A percentile compares a stretch with the other conserved stretches of the same genome.
Evolutionary conservation across 2,888 invertebrate species (phyloP).

Genomic region (Ornithoptera priamus): DNA sequence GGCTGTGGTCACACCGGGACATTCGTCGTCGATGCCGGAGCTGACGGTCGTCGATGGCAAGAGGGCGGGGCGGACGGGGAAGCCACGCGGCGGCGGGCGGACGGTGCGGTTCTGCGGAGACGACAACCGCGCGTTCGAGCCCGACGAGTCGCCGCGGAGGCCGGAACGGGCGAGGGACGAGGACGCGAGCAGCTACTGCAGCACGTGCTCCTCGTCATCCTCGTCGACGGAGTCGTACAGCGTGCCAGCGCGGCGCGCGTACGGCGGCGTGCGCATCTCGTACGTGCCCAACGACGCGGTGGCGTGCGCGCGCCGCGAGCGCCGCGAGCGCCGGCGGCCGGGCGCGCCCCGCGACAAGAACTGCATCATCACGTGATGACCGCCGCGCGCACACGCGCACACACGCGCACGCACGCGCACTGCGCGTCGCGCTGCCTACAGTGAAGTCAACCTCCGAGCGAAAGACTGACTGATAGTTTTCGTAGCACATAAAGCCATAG

Average conservation of each 20-base stretch:
- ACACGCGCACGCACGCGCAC: conserved; percentile 43
- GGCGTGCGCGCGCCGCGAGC: conserved; percentile 87
- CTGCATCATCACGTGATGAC: conserved; percentile 91
- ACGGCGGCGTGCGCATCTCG: conserved; percentile 93
- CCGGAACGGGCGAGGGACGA: conserved; percentile 62
- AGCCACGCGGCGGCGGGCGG: conserved; percentile 51
- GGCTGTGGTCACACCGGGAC: conserved; percentile 72
- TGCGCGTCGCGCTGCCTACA: conserved; percentile 40
- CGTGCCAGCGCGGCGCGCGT: conserved; percentile 89
- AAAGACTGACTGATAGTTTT: conserved; percentile 75
- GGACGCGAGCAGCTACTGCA: conserved; percentile 88
- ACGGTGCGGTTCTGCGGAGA: conserved; percentile 72
- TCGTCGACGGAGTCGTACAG: conserved; percentile 94
- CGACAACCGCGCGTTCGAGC: conserved; percentile 72
- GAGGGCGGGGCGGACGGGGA: conserved; percentile 71
- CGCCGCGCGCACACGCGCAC: conserved; percentile 42
- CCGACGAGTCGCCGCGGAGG: conserved; percentile 53
- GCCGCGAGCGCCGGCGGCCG: conserved; percentile 54
- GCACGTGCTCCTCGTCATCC: conserved; percentile 94
- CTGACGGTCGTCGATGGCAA: conserved; percentile 75
- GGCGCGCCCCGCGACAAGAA: conserved; percentile 87
- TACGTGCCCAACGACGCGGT: conserved; percentile 96
- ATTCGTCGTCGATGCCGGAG: conserved; percentile 72
- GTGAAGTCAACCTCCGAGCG: conserved; percentile 72
- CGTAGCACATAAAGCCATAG: conserved; percentile 66